Base-by-base conservation (phyloP, 2,113 vertebrate genomes). In the Perca fluviatilis region DNA sequence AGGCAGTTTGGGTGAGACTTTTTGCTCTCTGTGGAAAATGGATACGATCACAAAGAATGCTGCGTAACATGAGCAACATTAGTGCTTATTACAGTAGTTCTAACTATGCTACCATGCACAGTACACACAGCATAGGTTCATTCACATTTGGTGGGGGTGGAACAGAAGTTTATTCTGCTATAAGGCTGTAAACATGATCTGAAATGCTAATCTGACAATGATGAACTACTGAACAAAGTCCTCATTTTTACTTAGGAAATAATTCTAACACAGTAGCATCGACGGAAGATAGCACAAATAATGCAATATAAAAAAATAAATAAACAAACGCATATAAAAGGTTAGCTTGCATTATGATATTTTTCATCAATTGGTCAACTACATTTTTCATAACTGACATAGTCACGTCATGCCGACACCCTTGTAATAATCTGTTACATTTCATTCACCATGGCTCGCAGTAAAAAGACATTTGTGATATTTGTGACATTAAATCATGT, bases 141-240 rank as follows among this genome's bases (percentile, higher is more conserved):
- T 93, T 94, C 94, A 94, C 91, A 95, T 94, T 90, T 85, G 63
- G 64, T 86, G 83, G 86, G 79, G 86, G 78, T 86, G 79, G 74
- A 79, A 85, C 83, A 79, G 65, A 85, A 86, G 23, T 81, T 70
- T 79, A 69, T 83, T 74, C 83, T 86, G 74, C 70, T 86, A 68
- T 79, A 77, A 84, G 53, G 79, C 86, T 86, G 91, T 91, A 93
- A 94, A 93, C 86, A 85, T 66, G 71, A 85, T 46, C 66, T 68
- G 68, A 81, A 87, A 85, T 40, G 54, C 61, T 83, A 79, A 77
- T 63, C 36, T 73, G 76, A 75, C 23, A 18, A 57, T 3, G 54
- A 64, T 65, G 60, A 86, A 68, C 54, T 68, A 83, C 60, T 33
- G 72, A 74, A 53, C 68, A 69, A 58, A 75, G 57, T 85, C 71